Conservation (phyloP, 1,140 invertebrate species). For the Nebria ingens region DNA sequence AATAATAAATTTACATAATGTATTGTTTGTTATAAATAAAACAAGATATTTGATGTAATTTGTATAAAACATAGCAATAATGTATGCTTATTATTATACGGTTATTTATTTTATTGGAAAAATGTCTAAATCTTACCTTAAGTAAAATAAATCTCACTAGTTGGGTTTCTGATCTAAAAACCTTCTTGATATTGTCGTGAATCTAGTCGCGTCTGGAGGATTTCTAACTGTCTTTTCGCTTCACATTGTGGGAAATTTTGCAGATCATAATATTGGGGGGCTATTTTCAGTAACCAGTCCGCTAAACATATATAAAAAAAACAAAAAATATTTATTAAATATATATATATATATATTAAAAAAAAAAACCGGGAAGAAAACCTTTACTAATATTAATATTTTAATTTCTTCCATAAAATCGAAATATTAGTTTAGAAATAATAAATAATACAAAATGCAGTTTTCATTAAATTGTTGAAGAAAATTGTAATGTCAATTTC, state of each 20-base stretch:
- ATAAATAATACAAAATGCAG: no score
- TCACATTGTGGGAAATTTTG: conserved; percentile 97
- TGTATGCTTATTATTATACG: no score
- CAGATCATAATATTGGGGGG: conserved; percentile 97
- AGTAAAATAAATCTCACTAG: not conserved
- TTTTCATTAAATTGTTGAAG: no score
- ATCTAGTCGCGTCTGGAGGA: conserved; percentile 71
- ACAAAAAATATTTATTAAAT: no score
- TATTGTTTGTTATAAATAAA: not conserved
- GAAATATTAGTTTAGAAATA: no score
- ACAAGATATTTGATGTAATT: not conserved
- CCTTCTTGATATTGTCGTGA: conserved; percentile 80
- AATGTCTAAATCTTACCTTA: not conserved
- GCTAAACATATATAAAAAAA: conserved; percentile 55
- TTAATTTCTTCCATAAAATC: no score
- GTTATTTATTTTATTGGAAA: not conserved
- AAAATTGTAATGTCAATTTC: no score
- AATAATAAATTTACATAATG: not conserved
- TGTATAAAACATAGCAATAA: not conserved
- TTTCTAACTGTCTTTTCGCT: conserved; percentile 85
- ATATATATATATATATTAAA: no score
- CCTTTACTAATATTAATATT: no score
- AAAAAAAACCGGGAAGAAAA: no score
- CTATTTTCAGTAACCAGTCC: conserved; percentile 88
- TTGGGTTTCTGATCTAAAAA: conserved; percentile 46